Conservation (phyloP, 53 echinoderm and acorn worm species). For the Pentamera pediparva region DNA sequence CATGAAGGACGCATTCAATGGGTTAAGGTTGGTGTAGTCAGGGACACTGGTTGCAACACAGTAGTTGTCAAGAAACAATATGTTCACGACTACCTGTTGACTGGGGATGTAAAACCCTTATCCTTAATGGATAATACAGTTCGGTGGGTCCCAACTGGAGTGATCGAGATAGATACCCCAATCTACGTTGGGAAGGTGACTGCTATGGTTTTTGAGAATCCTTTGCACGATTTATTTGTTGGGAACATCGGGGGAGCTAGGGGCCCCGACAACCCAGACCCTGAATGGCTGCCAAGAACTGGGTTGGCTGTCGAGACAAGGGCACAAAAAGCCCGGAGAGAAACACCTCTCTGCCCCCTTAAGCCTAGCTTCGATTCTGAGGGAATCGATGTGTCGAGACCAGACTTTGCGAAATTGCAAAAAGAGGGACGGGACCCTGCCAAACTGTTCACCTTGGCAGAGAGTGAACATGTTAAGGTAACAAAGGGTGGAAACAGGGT, state of each 20-base stretch:
- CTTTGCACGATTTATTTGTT: conserved; percentile 20
- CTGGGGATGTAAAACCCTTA: neutral
- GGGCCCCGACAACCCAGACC: no score
- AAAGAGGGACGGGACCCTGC: no score
- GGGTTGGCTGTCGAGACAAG: no score
- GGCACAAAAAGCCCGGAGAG: no score
- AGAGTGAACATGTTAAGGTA: neutral
- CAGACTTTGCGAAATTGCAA: no score
- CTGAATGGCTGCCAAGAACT: no score
- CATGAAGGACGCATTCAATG: neutral
- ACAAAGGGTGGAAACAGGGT: neutral
- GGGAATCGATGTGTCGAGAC: no score
- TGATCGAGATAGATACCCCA: neutral
- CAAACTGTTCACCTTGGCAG: neutral
- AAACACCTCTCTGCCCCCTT: no score
- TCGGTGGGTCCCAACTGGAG: neutral
- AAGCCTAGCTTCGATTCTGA: no score
- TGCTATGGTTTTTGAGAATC: conserved; percentile 8
- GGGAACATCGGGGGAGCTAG: conserved; percentile 24
- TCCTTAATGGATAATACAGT: conserved; percentile 2
- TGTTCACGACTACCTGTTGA: neutral
- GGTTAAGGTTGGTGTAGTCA: neutral
- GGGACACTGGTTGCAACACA: conserved; percentile 20
- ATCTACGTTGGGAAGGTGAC: no score
- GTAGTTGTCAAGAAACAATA: neutral